A percentile compares a stretch with the other conserved stretches of the same genome.
These are phyloP conservation scores for Oriolus oriolus DNA, from an alignment of 2,113 vertebrate species.

Conservation along the genomic window DNA sequence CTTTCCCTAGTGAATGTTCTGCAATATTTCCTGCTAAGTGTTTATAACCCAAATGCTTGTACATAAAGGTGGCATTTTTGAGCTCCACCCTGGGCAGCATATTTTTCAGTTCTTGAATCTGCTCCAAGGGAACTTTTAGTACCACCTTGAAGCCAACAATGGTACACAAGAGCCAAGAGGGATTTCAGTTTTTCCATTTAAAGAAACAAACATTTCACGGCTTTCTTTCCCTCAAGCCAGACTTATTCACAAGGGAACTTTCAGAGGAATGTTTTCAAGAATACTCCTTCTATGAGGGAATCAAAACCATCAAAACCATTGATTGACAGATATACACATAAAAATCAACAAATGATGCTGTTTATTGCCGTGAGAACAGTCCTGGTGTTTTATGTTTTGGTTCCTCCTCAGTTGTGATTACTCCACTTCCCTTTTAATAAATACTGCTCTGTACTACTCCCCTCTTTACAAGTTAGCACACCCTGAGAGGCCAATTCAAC, in stretches of 20 bases:
- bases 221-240: not conserved
- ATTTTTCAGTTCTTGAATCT: constrained; percentile 22
- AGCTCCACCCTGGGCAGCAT: constrained; percentile 40
- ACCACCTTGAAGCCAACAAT: constrained; percentile 54
- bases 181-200: not conserved
- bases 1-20: constrained; percentile 1
- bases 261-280: not conserved
- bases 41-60: not conserved
- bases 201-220: not conserved
- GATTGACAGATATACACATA: not conserved
- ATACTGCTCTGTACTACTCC: not conserved
- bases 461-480: not conserved
- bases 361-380: not conserved
- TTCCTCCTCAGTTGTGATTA: not conserved
- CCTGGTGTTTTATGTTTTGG: not conserved
- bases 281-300: not conserved
- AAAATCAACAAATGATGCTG: not conserved
- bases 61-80: constrained; percentile 10
- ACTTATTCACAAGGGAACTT: not conserved
- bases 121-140: constrained; percentile 42
- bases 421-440: not conserved
- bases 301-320: not conserved
- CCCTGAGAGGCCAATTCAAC: not conserved
- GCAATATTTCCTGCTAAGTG: constrained; percentile 37
- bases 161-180: not conserved